Percentiles rank a stretch among this genome's conserved stretches.
These are phyloP conservation scores for Habropoda laboriosa DNA, from an alignment of 1,140 invertebrate genomes.

Conservation along the genomic window DNA sequence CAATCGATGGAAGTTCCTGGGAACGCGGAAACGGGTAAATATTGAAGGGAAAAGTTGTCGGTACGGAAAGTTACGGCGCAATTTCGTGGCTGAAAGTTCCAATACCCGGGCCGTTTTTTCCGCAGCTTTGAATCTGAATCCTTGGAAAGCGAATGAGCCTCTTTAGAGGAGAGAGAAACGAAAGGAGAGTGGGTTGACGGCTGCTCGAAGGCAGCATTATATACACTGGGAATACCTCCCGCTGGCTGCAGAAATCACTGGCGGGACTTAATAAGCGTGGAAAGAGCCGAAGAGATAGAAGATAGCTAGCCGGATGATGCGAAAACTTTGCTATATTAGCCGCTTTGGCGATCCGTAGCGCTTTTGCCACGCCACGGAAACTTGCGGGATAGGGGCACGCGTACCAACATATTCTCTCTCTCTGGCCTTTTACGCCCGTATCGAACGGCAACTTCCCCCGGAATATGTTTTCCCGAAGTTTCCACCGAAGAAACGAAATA, in stretches of 20 bases:
- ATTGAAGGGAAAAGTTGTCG: not conserved
- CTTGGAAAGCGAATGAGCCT: constrained; percentile 46
- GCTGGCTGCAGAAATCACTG: constrained; percentile 76
- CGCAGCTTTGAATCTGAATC: constrained; percentile 49
- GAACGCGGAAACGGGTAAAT: not conserved
- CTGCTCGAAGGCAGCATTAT: constrained; percentile 60
- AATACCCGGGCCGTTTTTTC: constrained; percentile 17
- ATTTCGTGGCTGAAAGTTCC: constrained; percentile 36
- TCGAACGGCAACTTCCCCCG: constrained; percentile 56
- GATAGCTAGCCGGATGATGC: constrained; percentile 79
- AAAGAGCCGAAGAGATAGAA: constrained; percentile 78
- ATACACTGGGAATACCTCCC: constrained; percentile 62
- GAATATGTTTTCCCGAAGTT: constrained; percentile 37
- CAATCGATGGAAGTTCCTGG: no score
- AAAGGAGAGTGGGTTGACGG: constrained; percentile 55
- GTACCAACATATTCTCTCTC: constrained; percentile 26
- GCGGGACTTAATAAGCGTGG: constrained; percentile 79
- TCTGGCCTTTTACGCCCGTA: constrained; percentile 19
- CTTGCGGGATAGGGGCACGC: constrained; percentile 39
- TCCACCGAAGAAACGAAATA: constrained; percentile 27
- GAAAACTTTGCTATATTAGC: constrained; percentile 82
- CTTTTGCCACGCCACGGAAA: constrained; percentile 73
- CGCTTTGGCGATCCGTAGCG: constrained; percentile 76
- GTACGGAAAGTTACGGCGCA: constrained; percentile 9
- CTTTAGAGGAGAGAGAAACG: constrained; percentile 44